Percentiles rank a stretch among this genome's conserved stretches.
Conservation (phyloP, 1,140 invertebrate species). For the Bombus soroeensis region DNA sequence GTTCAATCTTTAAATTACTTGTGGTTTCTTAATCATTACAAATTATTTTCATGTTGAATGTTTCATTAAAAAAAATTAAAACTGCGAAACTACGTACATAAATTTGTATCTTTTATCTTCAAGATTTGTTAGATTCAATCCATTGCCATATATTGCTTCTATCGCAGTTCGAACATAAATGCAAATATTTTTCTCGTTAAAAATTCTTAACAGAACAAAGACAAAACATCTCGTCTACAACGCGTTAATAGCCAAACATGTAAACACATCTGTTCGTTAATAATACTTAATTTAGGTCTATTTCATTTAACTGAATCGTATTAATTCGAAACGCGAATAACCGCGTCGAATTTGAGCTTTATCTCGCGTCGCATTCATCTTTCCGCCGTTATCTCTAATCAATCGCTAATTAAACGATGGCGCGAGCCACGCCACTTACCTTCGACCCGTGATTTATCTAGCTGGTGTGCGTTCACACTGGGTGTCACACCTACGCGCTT, state of each 20-base stretch:
- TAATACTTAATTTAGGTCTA: neutral
- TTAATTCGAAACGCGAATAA: constrained; percentile 10
- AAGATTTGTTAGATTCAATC: neutral
- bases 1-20: neutral
- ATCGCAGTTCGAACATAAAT: neutral
- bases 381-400: constrained; percentile 36
- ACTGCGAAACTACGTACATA: too few relatives aligned
- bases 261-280: neutral
- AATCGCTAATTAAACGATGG: constrained; percentile 45
- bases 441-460: constrained; percentile 27
- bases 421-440: constrained; percentile 32
- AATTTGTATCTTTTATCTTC: neutral
- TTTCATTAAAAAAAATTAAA: too few relatives aligned
- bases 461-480: neutral
- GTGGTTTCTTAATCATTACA: neutral
- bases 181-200: neutral
- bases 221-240: too few relatives aligned
- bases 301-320: neutral
- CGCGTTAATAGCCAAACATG: neutral
- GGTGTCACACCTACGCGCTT: constrained; percentile 21
- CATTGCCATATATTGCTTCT: neutral
- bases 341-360: neutral
- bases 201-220: too few relatives aligned
- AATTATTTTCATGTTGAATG: neutral
- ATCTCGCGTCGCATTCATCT: constrained; percentile 28